Evolutionary conservation across 2,797 vertebrate genomes (phyloP).

Genomic region (Sylvia borin): DNA sequence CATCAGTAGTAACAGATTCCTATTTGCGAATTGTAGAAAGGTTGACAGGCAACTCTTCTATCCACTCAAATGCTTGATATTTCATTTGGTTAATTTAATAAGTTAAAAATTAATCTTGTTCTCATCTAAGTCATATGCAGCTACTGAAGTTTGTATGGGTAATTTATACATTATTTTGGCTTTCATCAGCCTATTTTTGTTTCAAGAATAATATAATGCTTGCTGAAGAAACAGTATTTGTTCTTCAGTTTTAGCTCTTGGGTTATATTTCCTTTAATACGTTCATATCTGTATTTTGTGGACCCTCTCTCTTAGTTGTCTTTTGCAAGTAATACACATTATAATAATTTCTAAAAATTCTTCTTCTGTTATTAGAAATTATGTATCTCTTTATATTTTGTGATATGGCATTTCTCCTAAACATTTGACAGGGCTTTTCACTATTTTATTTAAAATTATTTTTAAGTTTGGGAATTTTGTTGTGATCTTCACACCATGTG

Average conservation of each 20-base stretch:
- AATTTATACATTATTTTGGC: not conserved
- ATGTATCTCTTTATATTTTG: not conserved
- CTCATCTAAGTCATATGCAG: not conserved
- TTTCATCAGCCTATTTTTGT: not conserved
- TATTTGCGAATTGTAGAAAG: not conserved
- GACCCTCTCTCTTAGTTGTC: not conserved
- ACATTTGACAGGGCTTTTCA: too few relatives aligned
- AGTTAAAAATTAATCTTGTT: not conserved
- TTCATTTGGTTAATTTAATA: not conserved
- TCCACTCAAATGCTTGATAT: not conserved
- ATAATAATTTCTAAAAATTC: not conserved
- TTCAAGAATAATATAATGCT: not conserved
- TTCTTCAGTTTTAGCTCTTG: not conserved
- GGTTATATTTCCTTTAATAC: not conserved
- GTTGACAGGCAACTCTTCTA: not conserved
- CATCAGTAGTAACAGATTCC: not conserved
- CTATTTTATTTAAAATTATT: not conserved
- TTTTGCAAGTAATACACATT: not conserved
- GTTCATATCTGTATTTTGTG: not conserved
- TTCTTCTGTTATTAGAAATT: not conserved
- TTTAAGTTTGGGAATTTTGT: not conserved
- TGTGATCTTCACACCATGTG: rapidly evolving
- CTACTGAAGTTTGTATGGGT: not conserved
- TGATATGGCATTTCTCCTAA: not conserved
- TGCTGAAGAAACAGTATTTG: rapidly evolving